Conservation (phyloP, 2,797 vertebrate genomes). For the Netta rufina region DNA sequence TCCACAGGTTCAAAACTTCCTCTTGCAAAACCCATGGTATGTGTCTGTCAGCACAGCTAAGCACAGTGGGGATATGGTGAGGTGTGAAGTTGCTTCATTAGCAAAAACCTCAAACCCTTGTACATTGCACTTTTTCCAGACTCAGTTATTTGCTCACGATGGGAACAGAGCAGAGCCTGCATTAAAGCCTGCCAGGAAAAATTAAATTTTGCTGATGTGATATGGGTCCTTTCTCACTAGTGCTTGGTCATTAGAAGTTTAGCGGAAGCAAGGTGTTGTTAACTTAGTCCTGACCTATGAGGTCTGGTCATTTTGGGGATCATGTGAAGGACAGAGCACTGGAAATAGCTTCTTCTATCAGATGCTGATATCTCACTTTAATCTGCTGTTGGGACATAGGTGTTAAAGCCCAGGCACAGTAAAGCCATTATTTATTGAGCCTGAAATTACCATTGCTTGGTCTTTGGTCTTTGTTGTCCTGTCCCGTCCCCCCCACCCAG, state of each 20-base stretch:
- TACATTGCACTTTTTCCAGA: fast-evolving
- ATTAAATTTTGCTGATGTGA: neutral
- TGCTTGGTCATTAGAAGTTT: neutral
- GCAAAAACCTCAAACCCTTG: neutral
- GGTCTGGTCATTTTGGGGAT: neutral
- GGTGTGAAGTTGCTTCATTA: neutral
- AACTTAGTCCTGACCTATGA: fast-evolving
- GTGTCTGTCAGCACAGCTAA: neutral
- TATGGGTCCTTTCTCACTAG: neutral
- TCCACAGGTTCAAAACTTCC: neutral
- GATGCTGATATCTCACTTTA: neutral
- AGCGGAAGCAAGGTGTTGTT: neutral
- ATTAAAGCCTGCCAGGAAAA: neutral
- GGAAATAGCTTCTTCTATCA: neutral
- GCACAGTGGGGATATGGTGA: neutral
- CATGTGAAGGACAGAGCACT: fast-evolving
- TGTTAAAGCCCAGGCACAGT: neutral
- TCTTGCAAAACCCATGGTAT: neutral
- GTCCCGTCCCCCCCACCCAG: neutral
- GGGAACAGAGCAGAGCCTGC: neutral
- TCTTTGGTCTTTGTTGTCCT: neutral
- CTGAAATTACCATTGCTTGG: neutral
- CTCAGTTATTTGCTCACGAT: fast-evolving
- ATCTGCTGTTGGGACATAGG: neutral
- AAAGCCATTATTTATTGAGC: neutral